These are phyloP conservation scores for Artibeus jamaicensis DNA, from an alignment of 2,797 vertebrate genomes.

Conservation along the genomic window DNA sequence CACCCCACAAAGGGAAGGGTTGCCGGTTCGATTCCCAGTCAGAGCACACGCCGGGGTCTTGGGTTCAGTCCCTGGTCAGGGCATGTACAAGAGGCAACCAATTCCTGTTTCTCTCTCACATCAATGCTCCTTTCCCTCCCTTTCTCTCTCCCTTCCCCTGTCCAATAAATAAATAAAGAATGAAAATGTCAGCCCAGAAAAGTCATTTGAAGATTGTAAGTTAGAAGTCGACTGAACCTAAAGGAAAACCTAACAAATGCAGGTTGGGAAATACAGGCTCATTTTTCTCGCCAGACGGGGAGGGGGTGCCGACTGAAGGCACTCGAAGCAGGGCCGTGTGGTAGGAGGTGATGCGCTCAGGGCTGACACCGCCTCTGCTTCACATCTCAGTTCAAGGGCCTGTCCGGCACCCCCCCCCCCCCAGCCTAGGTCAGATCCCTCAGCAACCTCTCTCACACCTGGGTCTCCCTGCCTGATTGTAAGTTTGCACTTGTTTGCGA, in stretches of 20 bases:
- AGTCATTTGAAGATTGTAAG: not conserved
- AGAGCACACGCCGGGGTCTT: too few relatives aligned
- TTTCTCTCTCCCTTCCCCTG: too few relatives aligned
- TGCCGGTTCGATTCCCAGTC: too few relatives aligned
- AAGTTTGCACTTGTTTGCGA: not conserved
- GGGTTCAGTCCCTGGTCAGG: too few relatives aligned
- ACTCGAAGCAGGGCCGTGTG: accelerated
- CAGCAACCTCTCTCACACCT: not conserved
- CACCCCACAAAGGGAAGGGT: too few relatives aligned
- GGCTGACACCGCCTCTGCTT: not conserved
- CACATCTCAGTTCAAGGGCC: not conserved
- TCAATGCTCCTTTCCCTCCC: too few relatives aligned
- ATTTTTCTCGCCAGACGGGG: not conserved
- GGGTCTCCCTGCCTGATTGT: not conserved
- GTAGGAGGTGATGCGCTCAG: too few relatives aligned
- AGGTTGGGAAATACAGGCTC: not conserved
- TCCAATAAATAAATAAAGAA: too few relatives aligned
- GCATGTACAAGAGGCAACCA: too few relatives aligned
- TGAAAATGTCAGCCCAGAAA: not conserved
- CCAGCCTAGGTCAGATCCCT: not conserved
- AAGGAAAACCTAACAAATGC: not conserved
- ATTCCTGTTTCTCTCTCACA: too few relatives aligned
- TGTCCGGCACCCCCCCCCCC: not conserved
- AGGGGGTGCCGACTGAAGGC: not conserved
- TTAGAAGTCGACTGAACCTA: not conserved